Conservation (phyloP, 2,888 invertebrate genomes). For the Syrista parreyssii region DNA sequence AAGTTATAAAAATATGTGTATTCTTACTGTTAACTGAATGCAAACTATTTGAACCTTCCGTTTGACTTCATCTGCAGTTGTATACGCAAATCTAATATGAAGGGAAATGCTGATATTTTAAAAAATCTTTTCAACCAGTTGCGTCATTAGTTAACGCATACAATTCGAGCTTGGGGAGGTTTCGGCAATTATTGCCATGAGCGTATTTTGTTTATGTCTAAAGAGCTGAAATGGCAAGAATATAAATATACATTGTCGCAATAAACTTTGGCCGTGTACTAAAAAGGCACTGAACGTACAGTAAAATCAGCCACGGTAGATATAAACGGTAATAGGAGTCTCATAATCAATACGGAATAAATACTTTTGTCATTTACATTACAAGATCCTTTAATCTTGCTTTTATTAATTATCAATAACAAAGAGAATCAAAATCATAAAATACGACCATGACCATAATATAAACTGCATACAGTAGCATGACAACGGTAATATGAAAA, state of each 20-base stretch:
- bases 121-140: neutral
- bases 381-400: neutral
- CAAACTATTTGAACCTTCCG: slow-evolving; percentile 3
- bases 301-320: slow-evolving; percentile 26
- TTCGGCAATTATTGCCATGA: slow-evolving; percentile 1
- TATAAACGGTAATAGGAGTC: neutral
- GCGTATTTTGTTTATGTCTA: neutral
- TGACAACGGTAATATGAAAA: neutral
- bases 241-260: slow-evolving; percentile 27
- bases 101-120: neutral
- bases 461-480: neutral
- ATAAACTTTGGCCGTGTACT: slow-evolving; percentile 30
- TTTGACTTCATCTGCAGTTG: neutral
- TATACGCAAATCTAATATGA: neutral
- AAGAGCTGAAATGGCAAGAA: slow-evolving; percentile 23
- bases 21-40: slow-evolving; percentile 22
- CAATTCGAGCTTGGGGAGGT: neutral
- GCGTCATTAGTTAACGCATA: neutral
- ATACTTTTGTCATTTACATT: neutral
- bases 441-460: neutral
- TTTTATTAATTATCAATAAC: neutral
- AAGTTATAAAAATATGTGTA: slow-evolving; percentile 59
- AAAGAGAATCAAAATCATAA: neutral
- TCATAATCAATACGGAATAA: neutral
- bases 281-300: slow-evolving; percentile 58